Conservation (phyloP, 1,140 invertebrate genomes). For the Stenopsyche tienmushanensis region DNA sequence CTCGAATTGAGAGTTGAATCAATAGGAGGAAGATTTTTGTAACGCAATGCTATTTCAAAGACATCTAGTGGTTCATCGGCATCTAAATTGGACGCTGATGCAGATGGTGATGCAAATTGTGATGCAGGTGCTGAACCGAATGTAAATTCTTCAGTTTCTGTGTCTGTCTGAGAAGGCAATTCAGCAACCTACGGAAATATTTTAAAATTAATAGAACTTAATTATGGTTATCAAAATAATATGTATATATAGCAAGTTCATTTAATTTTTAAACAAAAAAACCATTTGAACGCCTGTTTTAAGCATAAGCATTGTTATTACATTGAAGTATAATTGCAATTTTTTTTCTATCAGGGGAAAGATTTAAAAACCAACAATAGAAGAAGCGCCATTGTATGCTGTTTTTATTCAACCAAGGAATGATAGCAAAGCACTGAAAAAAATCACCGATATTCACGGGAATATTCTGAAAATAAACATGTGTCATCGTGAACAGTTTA, state of each 20-base stretch:
- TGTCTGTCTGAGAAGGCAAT: conserved; percentile 48
- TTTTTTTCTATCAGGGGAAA: too few species aligned
- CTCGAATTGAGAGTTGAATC: conserved; percentile 58
- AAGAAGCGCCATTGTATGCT: too few species aligned
- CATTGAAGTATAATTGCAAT: conserved; percentile 9
- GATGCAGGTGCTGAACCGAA: too few species aligned
- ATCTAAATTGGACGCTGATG: conserved; percentile 24
- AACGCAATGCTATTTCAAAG: conserved; percentile 87
- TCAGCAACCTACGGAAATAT: conserved; percentile 37
- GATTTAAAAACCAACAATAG: too few species aligned
- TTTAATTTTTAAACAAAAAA: too few species aligned
- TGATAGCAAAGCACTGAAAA: too few species aligned
- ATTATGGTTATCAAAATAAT: not conserved
- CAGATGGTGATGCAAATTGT: too few species aligned
- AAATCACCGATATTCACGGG: too few species aligned
- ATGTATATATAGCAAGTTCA: not conserved
- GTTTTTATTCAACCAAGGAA: too few species aligned
- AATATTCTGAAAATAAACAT: too few species aligned
- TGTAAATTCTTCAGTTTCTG: conserved; percentile 44
- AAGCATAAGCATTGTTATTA: not conserved
- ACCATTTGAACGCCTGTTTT: not conserved
- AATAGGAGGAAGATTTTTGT: conserved; percentile 70
- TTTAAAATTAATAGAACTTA: conserved; percentile 7
- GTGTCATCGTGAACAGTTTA: too few species aligned
- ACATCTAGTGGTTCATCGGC: conserved; percentile 61